Percentiles rank a stretch among this genome's conserved stretches.
Evolutionary conservation across 2,113 vertebrate genomes (phyloP).

Genomic region (Erinaceus europaeus): DNA sequence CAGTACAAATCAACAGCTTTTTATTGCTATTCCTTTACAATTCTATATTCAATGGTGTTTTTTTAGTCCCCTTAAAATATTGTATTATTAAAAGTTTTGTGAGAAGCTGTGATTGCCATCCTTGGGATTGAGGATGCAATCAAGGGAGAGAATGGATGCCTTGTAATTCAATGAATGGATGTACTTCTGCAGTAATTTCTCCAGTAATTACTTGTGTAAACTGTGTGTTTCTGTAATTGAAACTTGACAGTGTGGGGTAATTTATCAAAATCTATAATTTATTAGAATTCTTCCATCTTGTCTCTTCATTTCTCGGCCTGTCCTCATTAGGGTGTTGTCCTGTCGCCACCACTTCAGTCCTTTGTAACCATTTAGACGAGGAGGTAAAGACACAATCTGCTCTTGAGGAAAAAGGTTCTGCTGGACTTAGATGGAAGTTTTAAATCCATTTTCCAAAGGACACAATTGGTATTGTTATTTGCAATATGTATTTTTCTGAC

Average conservation of each 20-base stretch:
- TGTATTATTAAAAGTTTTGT: conserved; percentile 66
- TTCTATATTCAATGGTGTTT: not conserved
- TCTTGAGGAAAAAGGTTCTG: not conserved
- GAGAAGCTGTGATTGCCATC: conserved; percentile 69
- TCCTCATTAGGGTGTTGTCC: conserved; percentile 39
- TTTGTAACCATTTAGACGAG: not conserved
- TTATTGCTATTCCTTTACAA: conserved; percentile 39
- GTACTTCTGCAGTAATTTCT: conserved; percentile 70
- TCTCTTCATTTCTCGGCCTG: conserved; percentile 48
- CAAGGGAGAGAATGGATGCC: conserved; percentile 72
- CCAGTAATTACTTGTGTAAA: conserved; percentile 76
- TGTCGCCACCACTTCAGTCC: not conserved
- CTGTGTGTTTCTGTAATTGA: conserved; percentile 78
- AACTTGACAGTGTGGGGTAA: conserved; percentile 64
- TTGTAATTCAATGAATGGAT: conserved; percentile 77
- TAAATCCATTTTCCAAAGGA: conserved; percentile 56
- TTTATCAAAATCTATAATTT: conserved; percentile 78
- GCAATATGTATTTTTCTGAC: conserved; percentile 42
- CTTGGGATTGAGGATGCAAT: conserved; percentile 75
- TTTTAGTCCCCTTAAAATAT: conserved; percentile 52
- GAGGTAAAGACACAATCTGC: not conserved
- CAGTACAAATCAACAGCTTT: conserved; percentile 25
- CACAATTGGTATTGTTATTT: conserved; percentile 38
- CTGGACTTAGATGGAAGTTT: not conserved
- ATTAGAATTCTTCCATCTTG: conserved; percentile 63